phyloP scores from a whole-genome alignment of 2,888 invertebrate species.

The Fabriciana adippe region DNA sequence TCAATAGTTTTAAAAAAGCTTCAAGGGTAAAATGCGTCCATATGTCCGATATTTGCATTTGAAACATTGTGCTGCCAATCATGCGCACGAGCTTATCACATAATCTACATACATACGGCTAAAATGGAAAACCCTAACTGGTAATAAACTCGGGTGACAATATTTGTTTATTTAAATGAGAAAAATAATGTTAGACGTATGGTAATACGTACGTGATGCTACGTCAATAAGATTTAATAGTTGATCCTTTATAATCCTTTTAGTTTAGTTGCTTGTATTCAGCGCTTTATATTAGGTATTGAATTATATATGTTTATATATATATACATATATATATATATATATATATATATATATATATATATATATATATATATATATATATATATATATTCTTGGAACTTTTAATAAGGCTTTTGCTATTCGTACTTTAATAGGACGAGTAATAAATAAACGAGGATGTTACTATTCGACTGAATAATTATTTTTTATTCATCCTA shows the following conservation, averaged over 20 bases:
- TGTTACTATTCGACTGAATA: no score
- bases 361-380: no score
- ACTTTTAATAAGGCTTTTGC: no score
- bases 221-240: neutral
- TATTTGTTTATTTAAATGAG: conserved; percentile 42
- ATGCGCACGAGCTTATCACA: conserved; percentile 60
- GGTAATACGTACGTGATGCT: conserved; percentile 28
- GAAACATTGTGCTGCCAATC: conserved; percentile 74
- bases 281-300: no score
- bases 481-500: no score
- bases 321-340: no score
- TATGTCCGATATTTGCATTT: conserved; percentile 56
- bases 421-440: no score
- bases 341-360: no score
- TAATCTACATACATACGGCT: conserved; percentile 62
- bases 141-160: conserved; percentile 43
- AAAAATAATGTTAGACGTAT: conserved; percentile 37
- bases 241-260: neutral
- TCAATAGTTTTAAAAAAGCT: conserved; percentile 17
- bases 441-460: no score
- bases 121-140: conserved; percentile 55
- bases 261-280: conserved; percentile 5
- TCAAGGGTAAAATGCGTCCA: conserved; percentile 21
- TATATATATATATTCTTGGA: no score
- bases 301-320: no score